These are phyloP conservation scores for Microcebus jonahi DNA, from an alignment of 2,113 vertebrate species.

Conservation along the genomic window DNA sequence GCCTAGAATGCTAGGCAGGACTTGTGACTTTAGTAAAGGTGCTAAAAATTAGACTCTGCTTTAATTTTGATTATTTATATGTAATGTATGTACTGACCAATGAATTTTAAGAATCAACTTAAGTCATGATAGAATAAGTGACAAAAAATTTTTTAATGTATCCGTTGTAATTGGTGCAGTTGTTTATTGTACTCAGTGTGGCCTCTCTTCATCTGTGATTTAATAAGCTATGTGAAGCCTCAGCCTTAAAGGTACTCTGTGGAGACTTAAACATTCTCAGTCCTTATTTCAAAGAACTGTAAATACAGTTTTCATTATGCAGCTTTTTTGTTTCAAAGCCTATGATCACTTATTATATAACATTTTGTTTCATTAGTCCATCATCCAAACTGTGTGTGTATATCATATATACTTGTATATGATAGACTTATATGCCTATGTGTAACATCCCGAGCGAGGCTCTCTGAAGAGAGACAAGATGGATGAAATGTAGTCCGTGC, in stretches of 20 bases:
- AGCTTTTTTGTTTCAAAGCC: conserved; percentile 22
- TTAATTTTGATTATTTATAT: background rate
- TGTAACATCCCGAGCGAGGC: background rate
- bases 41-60: background rate
- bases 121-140: conserved; percentile 13
- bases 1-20: background rate
- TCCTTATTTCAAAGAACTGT: conserved; percentile 59
- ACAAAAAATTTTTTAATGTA: conserved; percentile 25
- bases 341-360: background rate
- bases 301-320: conserved; percentile 52
- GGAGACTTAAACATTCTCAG: conserved; percentile 55
- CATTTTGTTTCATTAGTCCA: conserved; percentile 27
- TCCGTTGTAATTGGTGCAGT: conserved; percentile 41
- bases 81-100: background rate
- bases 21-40: background rate
- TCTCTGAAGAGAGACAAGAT: background rate
- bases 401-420: too few species aligned
- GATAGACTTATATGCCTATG: background rate
- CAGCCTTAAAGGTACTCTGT: conserved; percentile 50
- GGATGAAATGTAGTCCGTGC: background rate
- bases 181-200: background rate
- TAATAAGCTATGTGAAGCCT: conserved; percentile 40
- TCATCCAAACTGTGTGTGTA: background rate
- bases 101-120: background rate
- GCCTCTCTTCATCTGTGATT: conserved; percentile 42